Conservation (phyloP, 1,140 invertebrate genomes). For the Asbolus verrucosus region DNA sequence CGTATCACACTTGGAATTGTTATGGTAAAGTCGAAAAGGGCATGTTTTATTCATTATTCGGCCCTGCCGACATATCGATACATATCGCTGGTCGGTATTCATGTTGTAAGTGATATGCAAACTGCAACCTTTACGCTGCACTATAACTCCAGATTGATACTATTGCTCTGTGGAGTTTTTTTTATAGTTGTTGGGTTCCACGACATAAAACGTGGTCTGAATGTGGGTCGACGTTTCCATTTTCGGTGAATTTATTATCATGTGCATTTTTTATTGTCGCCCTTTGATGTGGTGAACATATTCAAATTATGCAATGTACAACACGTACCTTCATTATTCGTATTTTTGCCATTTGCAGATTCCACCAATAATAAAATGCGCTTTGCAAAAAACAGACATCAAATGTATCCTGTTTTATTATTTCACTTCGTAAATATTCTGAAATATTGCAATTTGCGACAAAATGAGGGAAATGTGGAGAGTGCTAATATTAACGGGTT, state of each 20-base stretch:
- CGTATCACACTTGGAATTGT: slow-evolving; percentile 30
- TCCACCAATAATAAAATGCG: too few species aligned
- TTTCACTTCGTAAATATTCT: too few species aligned
- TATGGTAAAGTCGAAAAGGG: slow-evolving; percentile 24
- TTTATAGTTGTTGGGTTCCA: slow-evolving; percentile 10
- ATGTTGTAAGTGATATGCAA: slow-evolving; percentile 35
- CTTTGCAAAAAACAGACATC: too few species aligned
- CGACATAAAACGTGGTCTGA: slow-evolving; percentile 11
- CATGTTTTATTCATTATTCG: slow-evolving; percentile 33
- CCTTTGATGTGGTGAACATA: slow-evolving; percentile 1
- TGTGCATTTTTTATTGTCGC: slow-evolving; percentile 15
- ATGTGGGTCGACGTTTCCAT: slow-evolving; percentile 12
- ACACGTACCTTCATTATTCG: too few species aligned
- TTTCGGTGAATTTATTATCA: slow-evolving; percentile 3
- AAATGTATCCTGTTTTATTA: too few species aligned
- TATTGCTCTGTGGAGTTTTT: slow-evolving; percentile 18
- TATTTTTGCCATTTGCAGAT: too few species aligned
- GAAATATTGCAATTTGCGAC: too few species aligned
- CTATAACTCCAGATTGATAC: slow-evolving; percentile 10
- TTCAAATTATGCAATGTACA: too few species aligned
- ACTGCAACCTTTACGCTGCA: slow-evolving; percentile 32
- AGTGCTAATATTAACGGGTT: too few species aligned
- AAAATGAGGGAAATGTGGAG: too few species aligned
- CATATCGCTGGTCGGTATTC: slow-evolving; percentile 24
- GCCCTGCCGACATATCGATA: slow-evolving; percentile 32